Percentiles rank a stretch among this genome's conserved stretches.
Conservation (phyloP, 1,140 invertebrate genomes). For the Phymastichus coffea region DNA sequence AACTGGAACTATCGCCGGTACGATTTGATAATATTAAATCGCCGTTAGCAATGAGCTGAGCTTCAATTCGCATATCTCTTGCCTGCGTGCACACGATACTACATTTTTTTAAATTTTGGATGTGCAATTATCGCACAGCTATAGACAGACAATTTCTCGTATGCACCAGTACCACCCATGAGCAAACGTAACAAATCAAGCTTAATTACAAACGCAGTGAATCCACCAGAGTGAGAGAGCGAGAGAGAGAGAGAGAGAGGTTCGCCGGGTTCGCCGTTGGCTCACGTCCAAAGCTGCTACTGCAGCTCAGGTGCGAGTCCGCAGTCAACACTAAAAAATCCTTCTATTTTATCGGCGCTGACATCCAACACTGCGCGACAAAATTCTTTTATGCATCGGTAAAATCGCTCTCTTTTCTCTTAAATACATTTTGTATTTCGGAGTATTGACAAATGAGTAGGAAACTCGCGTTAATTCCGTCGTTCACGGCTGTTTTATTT, state of each 20-base stretch:
- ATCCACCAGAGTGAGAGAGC: too few species aligned
- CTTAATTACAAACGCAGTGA: conserved; percentile 23
- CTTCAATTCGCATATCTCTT: neutral
- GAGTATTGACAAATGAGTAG: too few species aligned
- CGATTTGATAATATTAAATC: conserved; percentile 5
- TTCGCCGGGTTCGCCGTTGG: neutral
- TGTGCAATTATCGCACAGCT: neutral
- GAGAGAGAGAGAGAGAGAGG: neutral
- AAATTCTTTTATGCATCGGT: too few species aligned
- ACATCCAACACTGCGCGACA: neutral
- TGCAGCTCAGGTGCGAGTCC: neutral
- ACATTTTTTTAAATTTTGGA: too few species aligned
- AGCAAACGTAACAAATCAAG: conserved; percentile 21
- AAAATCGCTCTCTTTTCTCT: too few species aligned
- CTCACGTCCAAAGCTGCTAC: conserved; percentile 16
- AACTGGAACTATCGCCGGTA: too few species aligned
- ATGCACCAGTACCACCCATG: neutral
- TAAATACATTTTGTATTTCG: too few species aligned
- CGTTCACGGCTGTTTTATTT: too few species aligned
- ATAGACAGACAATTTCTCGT: too few species aligned
- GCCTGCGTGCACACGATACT: neutral
- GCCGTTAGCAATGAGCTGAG: neutral
- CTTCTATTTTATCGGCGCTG: conserved; percentile 17
- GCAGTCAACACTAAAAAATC: conserved; percentile 1
- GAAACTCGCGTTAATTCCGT: too few species aligned